Base-by-base conservation (phyloP, 2,113 vertebrate genomes). In the Ellobius talpinus region DNA sequence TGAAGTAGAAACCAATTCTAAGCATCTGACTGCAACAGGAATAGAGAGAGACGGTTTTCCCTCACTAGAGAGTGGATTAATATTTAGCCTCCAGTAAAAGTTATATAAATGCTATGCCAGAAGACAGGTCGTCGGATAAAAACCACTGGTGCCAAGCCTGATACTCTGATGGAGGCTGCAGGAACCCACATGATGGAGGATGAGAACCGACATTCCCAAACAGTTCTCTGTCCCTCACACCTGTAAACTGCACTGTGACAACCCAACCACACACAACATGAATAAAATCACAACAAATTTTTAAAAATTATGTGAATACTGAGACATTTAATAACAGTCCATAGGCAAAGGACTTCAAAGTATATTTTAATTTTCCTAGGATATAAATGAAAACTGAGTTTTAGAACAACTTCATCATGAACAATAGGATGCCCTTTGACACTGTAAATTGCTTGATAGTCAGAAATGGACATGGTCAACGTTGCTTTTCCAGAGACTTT, bases 321-420 rank as follows among this genome's bases (percentile, higher is more conserved):
- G 61, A 96, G 89, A 55, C 23, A 90, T 9, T 4, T 66, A 61
- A 61, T 23, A 70, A 10, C 24, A 81, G 7, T 55, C 19, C 2
- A 29, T 23, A 93, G 63, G 29, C 9, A 70, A 93, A 87, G 87
- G 17, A 66, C 21, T 4, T 89, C 39, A 81, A 68, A 42, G 11
- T 58, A 0, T 95, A 55, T 77, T 89, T 94, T 50, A 92, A n/a
- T 91, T 94, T 86, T 82, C 11, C 19, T 12, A 79, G 31, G 42
- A 78, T 78, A 45, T 68, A 76, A 45, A 86, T 23, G 10, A 92
- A 91, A 55, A 72, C 19, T 68, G 82, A 55, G 9, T 84, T 66
- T 77, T 42, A 77, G 8, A 87, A 61, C 84, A 79, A 9, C 11
- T 61, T 10, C 36, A 21, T 7, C 93, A 36, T 55, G 24, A 95